Conservation (phyloP, 2,888 invertebrate species). For the Acrobasis suavella region DNA sequence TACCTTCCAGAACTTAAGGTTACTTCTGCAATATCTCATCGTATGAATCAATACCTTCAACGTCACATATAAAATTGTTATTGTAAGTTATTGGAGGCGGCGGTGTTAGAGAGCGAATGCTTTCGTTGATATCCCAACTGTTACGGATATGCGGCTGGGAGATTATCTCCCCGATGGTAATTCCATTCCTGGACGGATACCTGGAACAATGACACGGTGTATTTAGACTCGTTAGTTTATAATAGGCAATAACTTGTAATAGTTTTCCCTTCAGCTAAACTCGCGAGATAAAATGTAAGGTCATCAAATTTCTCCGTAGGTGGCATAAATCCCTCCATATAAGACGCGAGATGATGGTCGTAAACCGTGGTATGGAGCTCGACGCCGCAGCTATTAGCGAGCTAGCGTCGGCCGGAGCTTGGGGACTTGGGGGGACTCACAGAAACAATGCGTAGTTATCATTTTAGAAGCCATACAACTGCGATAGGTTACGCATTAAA, state of each 20-base stretch:
- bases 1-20: neutral
- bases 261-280: neutral
- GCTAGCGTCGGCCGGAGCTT: too few relatives aligned
- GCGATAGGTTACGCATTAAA: too few relatives aligned
- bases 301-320: neutral
- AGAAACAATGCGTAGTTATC: too few relatives aligned
- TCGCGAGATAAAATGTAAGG: neutral
- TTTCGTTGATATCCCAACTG: slow-evolving; percentile 18
- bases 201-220: neutral
- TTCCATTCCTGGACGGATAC: neutral
- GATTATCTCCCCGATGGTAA: neutral
- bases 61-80: slow-evolving; percentile 31
- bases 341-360: too few relatives aligned
- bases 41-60: slow-evolving; percentile 19
- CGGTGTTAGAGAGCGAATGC: slow-evolving; percentile 18
- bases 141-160: neutral
- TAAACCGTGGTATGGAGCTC: too few relatives aligned
- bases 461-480: too few relatives aligned
- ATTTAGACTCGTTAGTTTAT: neutral
- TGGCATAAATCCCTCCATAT: neutral
- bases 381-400: too few relatives aligned
- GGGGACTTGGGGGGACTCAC: too few relatives aligned
- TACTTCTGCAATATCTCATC: neutral
- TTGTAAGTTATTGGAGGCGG: slow-evolving; percentile 30
- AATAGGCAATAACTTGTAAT: neutral